These are phyloP conservation scores for Alentia gelatinosa DNA, from an alignment of 2,888 invertebrate genomes.

Conservation along the genomic window DNA sequence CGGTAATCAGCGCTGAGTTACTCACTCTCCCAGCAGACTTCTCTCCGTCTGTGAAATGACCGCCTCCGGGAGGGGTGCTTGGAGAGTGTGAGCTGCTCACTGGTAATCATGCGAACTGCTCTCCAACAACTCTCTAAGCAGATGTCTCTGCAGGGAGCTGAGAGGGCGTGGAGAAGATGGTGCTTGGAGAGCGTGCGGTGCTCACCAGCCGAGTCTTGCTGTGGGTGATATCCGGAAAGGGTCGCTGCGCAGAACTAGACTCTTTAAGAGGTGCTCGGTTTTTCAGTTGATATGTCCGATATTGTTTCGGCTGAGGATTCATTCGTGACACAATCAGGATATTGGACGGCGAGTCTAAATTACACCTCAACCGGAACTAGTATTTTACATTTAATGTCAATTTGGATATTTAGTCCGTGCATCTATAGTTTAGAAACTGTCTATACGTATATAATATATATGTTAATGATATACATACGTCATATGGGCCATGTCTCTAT, in stretches of 20 bases:
- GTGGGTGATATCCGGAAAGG: not conserved
- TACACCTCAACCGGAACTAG: too few species aligned
- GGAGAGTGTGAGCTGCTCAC: slow-evolving; percentile 13
- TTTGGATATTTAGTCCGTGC: too few species aligned
- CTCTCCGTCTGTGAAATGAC: not conserved
- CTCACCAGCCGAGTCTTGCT: not conserved
- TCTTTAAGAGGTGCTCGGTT: not conserved
- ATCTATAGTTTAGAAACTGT: too few species aligned
- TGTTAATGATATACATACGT: too few species aligned
- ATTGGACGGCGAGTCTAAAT: too few species aligned
- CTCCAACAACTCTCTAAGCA: not conserved
- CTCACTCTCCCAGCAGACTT: slow-evolving; percentile 21
- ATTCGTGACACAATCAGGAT: too few species aligned
- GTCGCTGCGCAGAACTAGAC: not conserved
- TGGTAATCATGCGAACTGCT: slow-evolving; percentile 15
- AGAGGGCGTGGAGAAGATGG: not conserved
- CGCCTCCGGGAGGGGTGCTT: not conserved
- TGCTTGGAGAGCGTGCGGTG: not conserved
- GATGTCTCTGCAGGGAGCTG: not conserved
- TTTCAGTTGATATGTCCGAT: too few species aligned
- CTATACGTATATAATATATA: too few species aligned
- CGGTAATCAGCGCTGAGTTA: slow-evolving; percentile 20
- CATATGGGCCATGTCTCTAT: too few species aligned
- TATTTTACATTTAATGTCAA: too few species aligned
- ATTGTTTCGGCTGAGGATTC: too few species aligned